These are phyloP conservation scores for Lutjanus erythropterus DNA, from an alignment of 2,113 vertebrate species.

Conservation along the genomic window DNA sequence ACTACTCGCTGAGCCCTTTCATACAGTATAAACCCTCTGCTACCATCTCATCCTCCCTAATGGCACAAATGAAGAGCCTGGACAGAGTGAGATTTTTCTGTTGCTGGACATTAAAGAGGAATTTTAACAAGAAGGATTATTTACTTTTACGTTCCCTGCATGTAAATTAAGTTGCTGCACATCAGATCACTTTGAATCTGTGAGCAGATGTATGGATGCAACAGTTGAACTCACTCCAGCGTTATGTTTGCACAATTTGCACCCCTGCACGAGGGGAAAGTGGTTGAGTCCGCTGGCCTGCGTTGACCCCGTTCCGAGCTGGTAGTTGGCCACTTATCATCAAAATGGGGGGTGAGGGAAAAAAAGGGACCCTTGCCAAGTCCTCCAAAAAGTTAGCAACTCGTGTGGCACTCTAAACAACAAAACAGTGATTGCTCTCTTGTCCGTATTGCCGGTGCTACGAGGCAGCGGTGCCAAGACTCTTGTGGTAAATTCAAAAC, in stretches of 20 bases:
- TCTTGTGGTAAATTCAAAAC: slow-evolving; percentile 79
- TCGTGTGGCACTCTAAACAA: slow-evolving; percentile 71
- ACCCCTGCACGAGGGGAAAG: slow-evolving; percentile 37
- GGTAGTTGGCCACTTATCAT: slow-evolving; percentile 80
- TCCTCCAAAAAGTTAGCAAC: slow-evolving; percentile 79
- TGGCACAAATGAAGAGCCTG: slow-evolving; percentile 6
- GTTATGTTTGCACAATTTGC: slow-evolving; percentile 8
- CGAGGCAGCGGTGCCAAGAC: slow-evolving; percentile 72
- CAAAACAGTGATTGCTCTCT: slow-evolving; percentile 79
- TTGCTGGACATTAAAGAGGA: background rate
- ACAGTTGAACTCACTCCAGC: background rate
- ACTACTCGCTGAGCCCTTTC: slow-evolving; percentile 14
- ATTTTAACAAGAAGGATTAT: slow-evolving; percentile 4
- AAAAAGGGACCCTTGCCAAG: slow-evolving; percentile 65
- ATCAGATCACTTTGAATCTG: slow-evolving; percentile 4
- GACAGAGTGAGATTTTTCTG: slow-evolving; percentile 4
- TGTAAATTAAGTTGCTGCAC: background rate
- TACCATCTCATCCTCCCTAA: slow-evolving; percentile 29
- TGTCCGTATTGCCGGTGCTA: slow-evolving; percentile 54
- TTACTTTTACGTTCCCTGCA: background rate
- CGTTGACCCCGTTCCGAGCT: slow-evolving; percentile 56
- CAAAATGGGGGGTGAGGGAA: slow-evolving; percentile 48
- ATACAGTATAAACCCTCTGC: slow-evolving; percentile 23
- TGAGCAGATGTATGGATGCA: slow-evolving; percentile 1
- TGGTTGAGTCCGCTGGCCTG: slow-evolving; percentile 55